Evolutionary conservation across 1,140 invertebrate species (phyloP), one percentile per base, ranked within the genome.

Genomic region (Antheraea mylitta): DNA sequence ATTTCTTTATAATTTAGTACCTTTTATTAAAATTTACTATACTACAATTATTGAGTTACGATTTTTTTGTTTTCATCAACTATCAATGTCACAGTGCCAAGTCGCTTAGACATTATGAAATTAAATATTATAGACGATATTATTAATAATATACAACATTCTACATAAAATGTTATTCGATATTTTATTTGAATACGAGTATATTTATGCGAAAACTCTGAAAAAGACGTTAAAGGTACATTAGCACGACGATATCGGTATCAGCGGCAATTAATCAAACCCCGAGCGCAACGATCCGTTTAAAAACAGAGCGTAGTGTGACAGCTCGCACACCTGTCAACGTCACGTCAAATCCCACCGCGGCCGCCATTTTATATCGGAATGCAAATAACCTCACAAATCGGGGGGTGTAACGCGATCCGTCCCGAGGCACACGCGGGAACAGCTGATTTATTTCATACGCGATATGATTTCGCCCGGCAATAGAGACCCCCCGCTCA

Each of bases 391-490:
- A 86, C 78, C 75, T 64, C 68, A 61, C 76, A 83, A 87, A 86
- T 85, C 78, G 81, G 11, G 74, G 82, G 85, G 83, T 80, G 87
- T 84, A 88, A 88, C 82, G 71, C 78, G 87, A 90, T 76, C 79
- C 79, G 81, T 78, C 77, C 78, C 79, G 75, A 76, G 77, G 80
- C 84, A 75, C 84, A 75, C 73, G 75, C 75, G 67, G 70, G 75
- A 81, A 80, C 79, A 81, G 77, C 79, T 82, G 87, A 87, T 89
- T 89, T 87, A 86, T 89, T 89, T 89, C 78, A 85, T 83, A 79
- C 76, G 77, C 82, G 84, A 89, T 87, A 85, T 86, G 84, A 87
- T 88, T 87, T 81, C 78, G 79, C 81, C 22, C 83, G 81, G 82
- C 83, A 83, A 82, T 86, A 79, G 80, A 86, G 80, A 79, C 67